A percentile compares a stretch with the other conserved stretches of the same genome.
Evolutionary conservation across 2,888 invertebrate species (phyloP).

Genomic region (Belgica antarctica): DNA sequence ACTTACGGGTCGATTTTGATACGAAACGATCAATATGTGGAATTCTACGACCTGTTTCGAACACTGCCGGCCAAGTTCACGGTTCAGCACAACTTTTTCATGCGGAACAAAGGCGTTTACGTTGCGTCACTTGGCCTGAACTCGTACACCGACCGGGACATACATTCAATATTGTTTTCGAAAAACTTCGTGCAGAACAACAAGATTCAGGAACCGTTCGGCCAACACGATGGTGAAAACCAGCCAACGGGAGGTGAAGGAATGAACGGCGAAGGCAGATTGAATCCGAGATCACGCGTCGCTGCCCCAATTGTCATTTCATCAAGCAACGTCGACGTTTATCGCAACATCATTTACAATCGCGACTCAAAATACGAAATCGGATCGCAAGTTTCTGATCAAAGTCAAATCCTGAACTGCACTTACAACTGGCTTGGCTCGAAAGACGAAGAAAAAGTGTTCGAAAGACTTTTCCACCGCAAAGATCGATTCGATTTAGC

Average conservation of each 20-base stretch:
- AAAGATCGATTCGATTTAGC: conserved; percentile 94
- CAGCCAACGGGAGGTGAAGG: conserved; percentile 50
- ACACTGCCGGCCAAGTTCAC: conserved; percentile 67
- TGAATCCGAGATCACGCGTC: conserved; percentile 87
- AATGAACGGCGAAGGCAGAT: conserved; percentile 58
- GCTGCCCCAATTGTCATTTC: conserved; percentile 90
- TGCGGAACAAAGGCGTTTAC: conserved; percentile 82
- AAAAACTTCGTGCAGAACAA: conserved; percentile 86
- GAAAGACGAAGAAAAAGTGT: conserved; percentile 70
- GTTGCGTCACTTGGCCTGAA: conserved; percentile 85
- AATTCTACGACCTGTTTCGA: conserved; percentile 61
- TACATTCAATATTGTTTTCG: conserved; percentile 79
- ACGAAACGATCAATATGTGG: conserved; percentile 75
- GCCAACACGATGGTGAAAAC: conserved; percentile 56
- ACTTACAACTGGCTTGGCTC: conserved; percentile 91
- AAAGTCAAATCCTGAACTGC: conserved; percentile 89
- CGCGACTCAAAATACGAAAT: conserved; percentile 89
- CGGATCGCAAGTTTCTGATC: conserved; percentile 91
- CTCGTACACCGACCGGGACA: conserved; percentile 77
- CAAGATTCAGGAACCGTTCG: conserved; percentile 80
- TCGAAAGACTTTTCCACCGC: conserved; percentile 73
- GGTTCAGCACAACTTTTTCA: conserved; percentile 85
- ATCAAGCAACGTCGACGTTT: conserved; percentile 84
- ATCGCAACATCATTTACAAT: conserved; percentile 88
- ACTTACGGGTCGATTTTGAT: conserved; percentile 79